These are phyloP conservation scores for Hemicentrotus pulcherrimus DNA, from an alignment of 35 echinoderm and acorn worm genomes.

Conservation along the genomic window DNA sequence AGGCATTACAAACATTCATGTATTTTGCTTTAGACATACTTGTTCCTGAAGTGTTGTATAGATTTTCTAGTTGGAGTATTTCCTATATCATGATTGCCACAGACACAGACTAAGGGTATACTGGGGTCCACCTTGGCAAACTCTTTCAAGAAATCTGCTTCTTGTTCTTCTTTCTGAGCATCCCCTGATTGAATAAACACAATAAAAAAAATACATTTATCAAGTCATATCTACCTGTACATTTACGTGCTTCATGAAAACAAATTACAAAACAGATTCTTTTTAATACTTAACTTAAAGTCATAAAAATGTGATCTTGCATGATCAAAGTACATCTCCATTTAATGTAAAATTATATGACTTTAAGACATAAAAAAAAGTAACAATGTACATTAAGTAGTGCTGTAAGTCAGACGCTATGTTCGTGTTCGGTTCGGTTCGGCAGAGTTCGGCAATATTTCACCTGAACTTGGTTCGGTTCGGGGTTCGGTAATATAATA, in stretches of 20 bases:
- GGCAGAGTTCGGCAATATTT: no score
- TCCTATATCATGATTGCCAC: constrained; percentile 93
- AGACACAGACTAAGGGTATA: constrained; percentile 90
- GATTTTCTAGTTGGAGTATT: constrained; percentile 70
- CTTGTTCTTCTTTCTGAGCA: constrained; percentile 60
- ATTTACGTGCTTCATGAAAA: background rate
- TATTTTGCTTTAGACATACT: background rate
- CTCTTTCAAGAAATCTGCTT: constrained; percentile 69
- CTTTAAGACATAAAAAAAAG: background rate
- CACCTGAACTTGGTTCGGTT: no score
- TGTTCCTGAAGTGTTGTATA: constrained; percentile 61
- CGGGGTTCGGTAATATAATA: no score
- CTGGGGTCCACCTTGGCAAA: constrained; percentile 73
- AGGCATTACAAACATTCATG: background rate
- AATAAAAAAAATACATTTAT: background rate
- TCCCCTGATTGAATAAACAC: background rate
- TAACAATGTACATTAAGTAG: background rate
- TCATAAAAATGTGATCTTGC: background rate
- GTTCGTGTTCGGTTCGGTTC: no score
- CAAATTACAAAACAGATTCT: background rate
- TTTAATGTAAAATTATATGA: background rate
- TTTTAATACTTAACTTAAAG: background rate
- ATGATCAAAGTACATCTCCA: background rate
- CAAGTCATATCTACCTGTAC: no score
- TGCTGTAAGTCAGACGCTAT: no score